Evolutionary conservation across 2,888 invertebrate genomes (phyloP).

Genomic region (Acanthosepion pharaonis): DNA sequence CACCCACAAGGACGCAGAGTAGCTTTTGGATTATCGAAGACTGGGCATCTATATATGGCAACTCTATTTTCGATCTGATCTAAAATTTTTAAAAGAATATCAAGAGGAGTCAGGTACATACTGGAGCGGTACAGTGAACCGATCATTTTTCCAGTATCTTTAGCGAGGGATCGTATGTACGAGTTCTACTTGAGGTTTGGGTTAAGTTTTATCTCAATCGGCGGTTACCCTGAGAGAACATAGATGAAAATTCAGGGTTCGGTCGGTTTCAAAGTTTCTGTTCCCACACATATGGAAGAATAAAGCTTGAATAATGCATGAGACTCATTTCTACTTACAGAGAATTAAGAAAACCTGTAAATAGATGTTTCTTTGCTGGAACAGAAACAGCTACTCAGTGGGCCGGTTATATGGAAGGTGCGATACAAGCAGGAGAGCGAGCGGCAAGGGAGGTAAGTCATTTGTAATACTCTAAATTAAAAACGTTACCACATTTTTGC

Average conservation of each 20-base stretch:
- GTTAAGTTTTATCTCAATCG: too few relatives aligned
- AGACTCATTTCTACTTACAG: slow-evolving; percentile 55
- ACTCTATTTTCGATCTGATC: too few relatives aligned
- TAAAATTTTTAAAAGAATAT: too few relatives aligned
- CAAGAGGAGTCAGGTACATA: too few relatives aligned
- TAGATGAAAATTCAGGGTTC: background rate
- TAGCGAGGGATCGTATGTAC: too few relatives aligned
- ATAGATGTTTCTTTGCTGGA: slow-evolving; percentile 68
- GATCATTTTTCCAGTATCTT: too few relatives aligned
- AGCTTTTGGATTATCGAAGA: too few relatives aligned
- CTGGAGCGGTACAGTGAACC: too few relatives aligned
- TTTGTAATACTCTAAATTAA: background rate
- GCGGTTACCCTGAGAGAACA: too few relatives aligned
- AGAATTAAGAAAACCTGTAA: slow-evolving; percentile 67
- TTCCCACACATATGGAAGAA: background rate
- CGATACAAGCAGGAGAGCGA: slow-evolving; percentile 69
- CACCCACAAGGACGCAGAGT: too few relatives aligned
- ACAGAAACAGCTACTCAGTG: slow-evolving; percentile 70
- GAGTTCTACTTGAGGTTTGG: too few relatives aligned
- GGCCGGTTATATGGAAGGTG: slow-evolving; percentile 73
- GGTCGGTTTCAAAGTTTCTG: background rate
- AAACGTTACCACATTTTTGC: background rate
- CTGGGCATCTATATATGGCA: too few relatives aligned
- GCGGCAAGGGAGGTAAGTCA: slow-evolving; percentile 69
- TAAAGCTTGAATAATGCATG: background rate